phyloP scores from a whole-genome alignment of 2,113 vertebrate species.

The Crocuta crocuta region DNA sequence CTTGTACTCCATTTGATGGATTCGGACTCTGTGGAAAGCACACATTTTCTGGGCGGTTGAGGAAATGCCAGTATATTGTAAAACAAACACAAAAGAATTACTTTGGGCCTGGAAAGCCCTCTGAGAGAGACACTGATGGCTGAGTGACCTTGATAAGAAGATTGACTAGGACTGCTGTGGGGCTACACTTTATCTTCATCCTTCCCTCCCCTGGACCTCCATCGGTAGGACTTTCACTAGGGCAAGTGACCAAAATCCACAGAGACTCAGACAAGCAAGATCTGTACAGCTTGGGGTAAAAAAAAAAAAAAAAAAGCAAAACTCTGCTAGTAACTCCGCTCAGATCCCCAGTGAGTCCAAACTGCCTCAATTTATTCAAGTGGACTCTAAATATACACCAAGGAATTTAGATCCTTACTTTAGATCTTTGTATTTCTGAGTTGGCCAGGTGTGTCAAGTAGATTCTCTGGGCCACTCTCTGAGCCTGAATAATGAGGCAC shows the following conservation, averaged over 20 bases:
- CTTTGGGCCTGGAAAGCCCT: slow-evolving; percentile 6
- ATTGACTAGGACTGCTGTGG: not conserved
- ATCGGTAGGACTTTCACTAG: not conserved
- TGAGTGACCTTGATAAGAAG: not conserved
- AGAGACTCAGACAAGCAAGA: not conserved
- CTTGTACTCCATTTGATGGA: not conserved
- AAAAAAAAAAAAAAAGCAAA: not conserved
- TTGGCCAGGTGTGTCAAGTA: not conserved
- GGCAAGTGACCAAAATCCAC: not conserved
- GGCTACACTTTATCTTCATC: not conserved
- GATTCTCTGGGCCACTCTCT: not conserved
- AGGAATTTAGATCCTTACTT: not conserved
- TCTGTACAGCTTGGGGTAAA: no score
- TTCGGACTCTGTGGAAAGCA: not conserved
- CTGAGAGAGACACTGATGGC: not conserved
- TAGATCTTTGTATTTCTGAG: not conserved
- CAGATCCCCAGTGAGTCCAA: accelerated
- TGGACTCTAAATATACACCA: not conserved
- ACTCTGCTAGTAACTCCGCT: not conserved
- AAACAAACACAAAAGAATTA: slow-evolving; percentile 14
- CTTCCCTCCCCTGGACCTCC: not conserved
- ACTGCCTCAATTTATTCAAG: not conserved
- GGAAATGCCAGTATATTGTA: not conserved
- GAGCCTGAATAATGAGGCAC: not conserved
- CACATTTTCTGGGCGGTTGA: not conserved